These are phyloP conservation scores for Epistrophe eligans DNA, from an alignment of 2,888 invertebrate species.

Conservation along the genomic window DNA sequence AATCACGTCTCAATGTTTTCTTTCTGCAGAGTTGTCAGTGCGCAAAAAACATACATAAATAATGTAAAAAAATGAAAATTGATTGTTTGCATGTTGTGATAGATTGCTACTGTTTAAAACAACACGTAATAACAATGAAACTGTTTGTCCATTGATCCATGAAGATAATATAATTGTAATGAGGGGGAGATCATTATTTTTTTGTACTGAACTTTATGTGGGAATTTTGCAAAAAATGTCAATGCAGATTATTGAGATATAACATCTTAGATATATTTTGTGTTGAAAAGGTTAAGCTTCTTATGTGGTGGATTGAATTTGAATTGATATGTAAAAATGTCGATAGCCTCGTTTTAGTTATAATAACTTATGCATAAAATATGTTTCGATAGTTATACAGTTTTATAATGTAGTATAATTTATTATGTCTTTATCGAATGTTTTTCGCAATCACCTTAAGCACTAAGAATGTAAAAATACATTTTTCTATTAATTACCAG, in stretches of 20 bases:
- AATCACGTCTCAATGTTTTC: not conserved
- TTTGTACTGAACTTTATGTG: slow-evolving; percentile 21
- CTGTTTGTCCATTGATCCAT: slow-evolving; percentile 42
- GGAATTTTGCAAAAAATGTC: slow-evolving; percentile 6
- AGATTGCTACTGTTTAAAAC: slow-evolving; percentile 58
- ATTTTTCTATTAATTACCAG: too few species aligned
- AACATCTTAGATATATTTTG: not conserved
- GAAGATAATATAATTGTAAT: not conserved
- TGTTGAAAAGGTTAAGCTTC: slow-evolving; percentile 16
- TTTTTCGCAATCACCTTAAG: too few species aligned
- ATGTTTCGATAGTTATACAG: not conserved
- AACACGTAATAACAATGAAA: slow-evolving; percentile 62
- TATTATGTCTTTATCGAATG: too few species aligned
- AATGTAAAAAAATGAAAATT: slow-evolving; percentile 33
- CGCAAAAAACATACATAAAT: not conserved
- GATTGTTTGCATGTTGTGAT: slow-evolving; percentile 57
- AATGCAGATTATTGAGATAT: slow-evolving; percentile 15
- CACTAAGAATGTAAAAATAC: too few species aligned
- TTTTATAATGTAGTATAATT: not conserved
- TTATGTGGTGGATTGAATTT: not conserved
- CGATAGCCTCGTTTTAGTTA: slow-evolving; percentile 4
- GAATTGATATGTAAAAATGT: slow-evolving; percentile 11
- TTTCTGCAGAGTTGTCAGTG: not conserved
- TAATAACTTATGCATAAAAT: slow-evolving; percentile 1
- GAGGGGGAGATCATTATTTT: slow-evolving; percentile 4